Evolutionary conservation across 1,140 invertebrate genomes (phyloP).

Genomic region (Ceratosolen fusciceps): DNA sequence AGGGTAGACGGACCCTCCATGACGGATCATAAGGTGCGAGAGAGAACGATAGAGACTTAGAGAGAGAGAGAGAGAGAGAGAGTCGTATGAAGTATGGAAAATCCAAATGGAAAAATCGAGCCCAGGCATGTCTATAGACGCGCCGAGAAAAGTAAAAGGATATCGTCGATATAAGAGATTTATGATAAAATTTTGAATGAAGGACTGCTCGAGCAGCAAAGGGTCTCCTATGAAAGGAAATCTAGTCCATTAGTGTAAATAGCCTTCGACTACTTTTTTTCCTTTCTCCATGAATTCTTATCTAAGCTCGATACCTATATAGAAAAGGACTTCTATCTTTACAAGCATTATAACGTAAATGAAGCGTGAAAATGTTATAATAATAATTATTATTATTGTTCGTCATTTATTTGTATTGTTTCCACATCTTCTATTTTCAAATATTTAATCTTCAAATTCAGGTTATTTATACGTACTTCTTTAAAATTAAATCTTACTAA

Average conservation of each 20-base stretch:
- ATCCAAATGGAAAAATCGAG: neutral
- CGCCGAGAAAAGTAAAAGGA: neutral
- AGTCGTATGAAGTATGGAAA: neutral
- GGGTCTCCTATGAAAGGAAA: neutral
- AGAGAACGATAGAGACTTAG: neutral
- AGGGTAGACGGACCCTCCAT: neutral
- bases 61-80: neutral
- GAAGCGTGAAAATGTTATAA: neutral
- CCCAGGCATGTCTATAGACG: neutral
- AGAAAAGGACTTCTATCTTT: neutral
- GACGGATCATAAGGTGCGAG: neutral
- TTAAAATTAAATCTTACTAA: too few relatives aligned
- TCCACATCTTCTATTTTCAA: too few relatives aligned
- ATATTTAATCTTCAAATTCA: too few relatives aligned
- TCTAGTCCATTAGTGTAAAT: constrained; percentile 1
- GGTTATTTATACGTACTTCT: too few relatives aligned
- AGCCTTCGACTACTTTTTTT: neutral
- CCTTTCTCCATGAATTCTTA: neutral
- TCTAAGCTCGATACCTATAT: neutral
- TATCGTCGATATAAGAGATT: constrained; percentile 8
- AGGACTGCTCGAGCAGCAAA: neutral
- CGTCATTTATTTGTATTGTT: too few relatives aligned
- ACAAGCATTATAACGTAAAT: neutral
- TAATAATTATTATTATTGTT: too few relatives aligned
- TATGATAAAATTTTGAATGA: neutral